Conservation (phyloP, 2,888 invertebrate species). For the Taphrorychus bicolor region DNA sequence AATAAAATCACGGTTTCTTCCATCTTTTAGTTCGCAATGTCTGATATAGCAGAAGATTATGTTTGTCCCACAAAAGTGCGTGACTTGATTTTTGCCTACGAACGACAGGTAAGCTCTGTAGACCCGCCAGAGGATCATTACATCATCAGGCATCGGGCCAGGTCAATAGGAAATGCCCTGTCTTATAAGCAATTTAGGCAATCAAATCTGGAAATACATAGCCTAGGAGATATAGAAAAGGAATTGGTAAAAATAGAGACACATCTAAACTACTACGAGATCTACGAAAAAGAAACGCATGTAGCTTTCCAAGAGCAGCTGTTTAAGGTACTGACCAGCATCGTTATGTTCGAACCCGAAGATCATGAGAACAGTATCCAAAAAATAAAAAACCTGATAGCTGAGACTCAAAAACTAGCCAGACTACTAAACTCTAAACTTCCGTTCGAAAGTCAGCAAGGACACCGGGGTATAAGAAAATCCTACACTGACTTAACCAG, state of each 20-base stretch:
- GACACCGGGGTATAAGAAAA: slow-evolving; percentile 7
- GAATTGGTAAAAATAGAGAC: slow-evolving; percentile 40
- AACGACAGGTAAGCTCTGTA: slow-evolving; percentile 12
- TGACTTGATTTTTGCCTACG: slow-evolving; percentile 36
- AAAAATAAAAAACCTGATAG: slow-evolving; percentile 40
- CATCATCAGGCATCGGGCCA: slow-evolving; percentile 22
- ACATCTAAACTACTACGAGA: slow-evolving; percentile 42
- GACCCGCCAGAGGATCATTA: slow-evolving; percentile 9
- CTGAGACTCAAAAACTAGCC: slow-evolving; percentile 42
- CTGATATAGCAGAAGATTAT: not conserved
- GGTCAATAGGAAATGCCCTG: slow-evolving; percentile 35
- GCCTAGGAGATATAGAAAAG: slow-evolving; percentile 41
- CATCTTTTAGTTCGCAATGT: not conserved
- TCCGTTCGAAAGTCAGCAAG: slow-evolving; percentile 32
- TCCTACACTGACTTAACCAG: slow-evolving; percentile 11
- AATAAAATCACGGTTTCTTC: too few relatives aligned
- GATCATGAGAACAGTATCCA: slow-evolving; percentile 33
- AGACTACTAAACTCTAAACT: slow-evolving; percentile 43
- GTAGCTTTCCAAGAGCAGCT: slow-evolving; percentile 46
- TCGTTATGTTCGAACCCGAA: slow-evolving; percentile 43
- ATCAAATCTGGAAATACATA: slow-evolving; percentile 28
- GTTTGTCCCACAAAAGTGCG: slow-evolving; percentile 22
- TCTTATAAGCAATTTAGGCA: slow-evolving; percentile 36
- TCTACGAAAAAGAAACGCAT: slow-evolving; percentile 46
- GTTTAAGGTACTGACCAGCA: slow-evolving; percentile 44